Evolutionary conservation across 1,140 invertebrate species (phyloP), one percentile per base, ranked within the genome.

Genomic region (Galleria mellonella): DNA sequence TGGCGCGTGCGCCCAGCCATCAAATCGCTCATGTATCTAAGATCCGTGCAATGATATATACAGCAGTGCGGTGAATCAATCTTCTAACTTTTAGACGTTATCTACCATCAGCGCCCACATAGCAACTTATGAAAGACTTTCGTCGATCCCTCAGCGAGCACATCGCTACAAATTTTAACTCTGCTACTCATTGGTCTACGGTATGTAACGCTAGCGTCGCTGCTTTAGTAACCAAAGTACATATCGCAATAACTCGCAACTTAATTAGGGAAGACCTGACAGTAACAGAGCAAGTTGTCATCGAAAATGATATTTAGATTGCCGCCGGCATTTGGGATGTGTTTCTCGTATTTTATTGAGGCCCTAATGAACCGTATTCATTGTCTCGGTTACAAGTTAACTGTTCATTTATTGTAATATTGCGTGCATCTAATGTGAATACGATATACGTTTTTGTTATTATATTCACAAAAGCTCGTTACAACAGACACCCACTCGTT

Each of bases 381-480:
- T 76, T 76, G 71, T 70, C 55, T 73, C 58, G 53, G 35, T 58
- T 65, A 43, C 46, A 43, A 73, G 27, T 49, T 76, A 76, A 76
- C 72, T 69, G 71, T 76, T 62, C 48, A 58, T 71, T 64, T 61
- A 63, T 52, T 60, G 42, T 62, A 54, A 60, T 41, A 37, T 43
- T 28, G 37, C 45, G n/a, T 57, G 35, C 55, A 23, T 42, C 17
- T 48, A 38, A 53, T 55, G 47, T 50, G 36, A 42, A 53, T 41
- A 35, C n/a, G n/a, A 12, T 45, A n/a, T n/a, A 54, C 40, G 46
- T 48, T 45, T 23, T 57, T 68, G 57, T 71, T 72, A 71, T 78
- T 62, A 73, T 78, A 78, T 74, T 72, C 62, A 77, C 69, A 71
- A 69, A 66, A 61, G 57, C 58, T 66, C 60, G 69, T 78, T 67